Percentiles rank a stretch among this genome's conserved stretches.
phyloP scores from a whole-genome alignment of 2,888 invertebrate genomes.

The Malthinus seriepunctatus region DNA sequence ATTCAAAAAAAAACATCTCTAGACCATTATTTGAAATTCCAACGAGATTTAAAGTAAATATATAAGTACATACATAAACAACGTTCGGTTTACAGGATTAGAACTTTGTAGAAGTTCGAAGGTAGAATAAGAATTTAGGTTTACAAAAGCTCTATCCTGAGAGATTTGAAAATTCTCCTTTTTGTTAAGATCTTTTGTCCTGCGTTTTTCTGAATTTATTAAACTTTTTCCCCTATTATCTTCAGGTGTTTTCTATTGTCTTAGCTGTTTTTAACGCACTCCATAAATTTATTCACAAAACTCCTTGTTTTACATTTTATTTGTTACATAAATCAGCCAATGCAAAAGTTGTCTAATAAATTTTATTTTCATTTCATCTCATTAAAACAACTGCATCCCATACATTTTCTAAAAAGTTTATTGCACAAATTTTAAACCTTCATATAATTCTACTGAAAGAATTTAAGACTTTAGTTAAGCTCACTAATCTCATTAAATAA shows the following conservation, averaged over 20 bases:
- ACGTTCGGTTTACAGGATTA: constrained; percentile 43
- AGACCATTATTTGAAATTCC: constrained; percentile 39
- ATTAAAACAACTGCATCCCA: no score
- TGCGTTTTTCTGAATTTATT: constrained; percentile 20
- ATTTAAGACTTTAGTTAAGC: no score
- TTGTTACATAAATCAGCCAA: background rate
- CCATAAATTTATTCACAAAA: constrained; percentile 13
- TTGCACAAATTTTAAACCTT: no score
- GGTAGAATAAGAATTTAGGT: constrained; percentile 38
- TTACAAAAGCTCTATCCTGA: constrained; percentile 31
- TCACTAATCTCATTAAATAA: no score
- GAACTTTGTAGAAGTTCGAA: constrained; percentile 37
- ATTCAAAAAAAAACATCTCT: constrained; percentile 32
- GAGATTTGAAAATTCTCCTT: constrained; percentile 28
- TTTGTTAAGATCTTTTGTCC: constrained; percentile 20
- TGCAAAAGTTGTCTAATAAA: no score
- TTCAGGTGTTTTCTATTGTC: constrained; percentile 24
- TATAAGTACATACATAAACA: constrained; percentile 42
- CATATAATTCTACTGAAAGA: no score
- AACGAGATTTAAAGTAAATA: constrained; percentile 41
- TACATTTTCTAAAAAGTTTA: no score
- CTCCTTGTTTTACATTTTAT: constrained; percentile 2
- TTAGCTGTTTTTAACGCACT: constrained; percentile 17
- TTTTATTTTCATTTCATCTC: no score
- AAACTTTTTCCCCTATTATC: constrained; percentile 17